phyloP scores from a whole-genome alignment of 2,797 vertebrate genomes.

The Apogon talboti region DNA sequence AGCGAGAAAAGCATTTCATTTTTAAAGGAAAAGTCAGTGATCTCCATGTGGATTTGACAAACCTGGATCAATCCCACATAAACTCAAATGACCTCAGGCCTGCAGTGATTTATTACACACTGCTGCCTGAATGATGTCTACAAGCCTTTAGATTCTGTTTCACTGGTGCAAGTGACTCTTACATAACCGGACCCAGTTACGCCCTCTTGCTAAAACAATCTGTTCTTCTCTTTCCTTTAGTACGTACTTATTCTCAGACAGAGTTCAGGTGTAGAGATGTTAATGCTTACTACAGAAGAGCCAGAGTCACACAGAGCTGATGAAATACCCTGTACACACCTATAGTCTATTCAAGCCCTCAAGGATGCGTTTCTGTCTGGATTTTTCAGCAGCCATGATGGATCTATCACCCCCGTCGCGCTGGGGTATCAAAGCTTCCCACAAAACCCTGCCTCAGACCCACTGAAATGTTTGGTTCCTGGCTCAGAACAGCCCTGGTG shows the following conservation, averaged over 20 bases:
- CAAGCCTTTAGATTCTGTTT: slow-evolving; percentile 34
- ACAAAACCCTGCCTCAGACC: slow-evolving; percentile 27
- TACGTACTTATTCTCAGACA: slow-evolving; percentile 19
- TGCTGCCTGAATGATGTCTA: slow-evolving; percentile 59
- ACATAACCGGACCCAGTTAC: slow-evolving; percentile 66
- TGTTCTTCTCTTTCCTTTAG: slow-evolving; percentile 30
- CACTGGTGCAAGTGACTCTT: slow-evolving; percentile 55
- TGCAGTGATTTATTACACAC: slow-evolving; percentile 63
- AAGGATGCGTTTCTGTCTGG: slow-evolving; percentile 29
- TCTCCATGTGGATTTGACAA: slow-evolving; percentile 65
- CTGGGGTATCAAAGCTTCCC: slow-evolving; percentile 36
- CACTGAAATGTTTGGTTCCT: slow-evolving; percentile 49
- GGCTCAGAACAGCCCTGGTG: slow-evolving; percentile 22
- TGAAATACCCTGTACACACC: slow-evolving; percentile 28
- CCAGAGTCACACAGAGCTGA: neutral
- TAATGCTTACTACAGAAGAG: slow-evolving; percentile 6
- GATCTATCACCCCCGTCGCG: slow-evolving; percentile 51
- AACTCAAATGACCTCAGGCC: slow-evolving; percentile 69
- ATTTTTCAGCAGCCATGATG: slow-evolving; percentile 32
- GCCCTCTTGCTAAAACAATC: slow-evolving; percentile 53
- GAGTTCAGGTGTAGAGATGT: slow-evolving; percentile 32
- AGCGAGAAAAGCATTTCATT: slow-evolving; percentile 11
- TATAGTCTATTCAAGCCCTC: slow-evolving; percentile 16
- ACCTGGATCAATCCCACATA: slow-evolving; percentile 57
- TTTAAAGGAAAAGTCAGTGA: slow-evolving; percentile 40